Conservation (phyloP, 2,888 invertebrate genomes). For the Formica aserva region DNA sequence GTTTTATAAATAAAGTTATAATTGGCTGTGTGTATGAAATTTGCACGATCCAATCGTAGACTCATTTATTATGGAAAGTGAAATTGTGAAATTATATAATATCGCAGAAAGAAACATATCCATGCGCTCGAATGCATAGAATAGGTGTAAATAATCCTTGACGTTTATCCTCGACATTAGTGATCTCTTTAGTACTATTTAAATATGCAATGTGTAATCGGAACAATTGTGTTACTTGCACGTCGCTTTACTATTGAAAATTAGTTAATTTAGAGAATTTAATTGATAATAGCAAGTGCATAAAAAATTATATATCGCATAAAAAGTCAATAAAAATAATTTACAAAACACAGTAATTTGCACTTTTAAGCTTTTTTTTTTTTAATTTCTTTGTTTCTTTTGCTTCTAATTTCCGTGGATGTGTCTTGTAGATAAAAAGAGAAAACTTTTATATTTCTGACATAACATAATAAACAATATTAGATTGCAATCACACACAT, state of each 20-base stretch:
- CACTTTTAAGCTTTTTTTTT: background rate
- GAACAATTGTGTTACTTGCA: background rate
- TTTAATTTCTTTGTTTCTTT: background rate
- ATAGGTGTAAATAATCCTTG: slow-evolving; percentile 8
- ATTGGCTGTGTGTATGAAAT: background rate
- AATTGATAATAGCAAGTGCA: background rate
- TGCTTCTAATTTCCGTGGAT: background rate
- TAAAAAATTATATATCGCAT: background rate
- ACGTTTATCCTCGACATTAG: slow-evolving; percentile 40
- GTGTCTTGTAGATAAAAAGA: background rate
- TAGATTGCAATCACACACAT: background rate
- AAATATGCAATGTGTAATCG: background rate
- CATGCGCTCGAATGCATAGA: background rate
- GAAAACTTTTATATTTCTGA: background rate
- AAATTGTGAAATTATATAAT: slow-evolving; percentile 17
- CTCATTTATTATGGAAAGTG: slow-evolving; percentile 32
- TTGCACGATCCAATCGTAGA: slow-evolving; percentile 11
- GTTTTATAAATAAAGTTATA: background rate
- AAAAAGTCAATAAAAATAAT: background rate
- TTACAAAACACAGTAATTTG: background rate
- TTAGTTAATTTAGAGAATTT: background rate
- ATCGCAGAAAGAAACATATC: slow-evolving; percentile 14
- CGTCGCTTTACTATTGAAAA: background rate
- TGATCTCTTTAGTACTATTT: slow-evolving; percentile 15
- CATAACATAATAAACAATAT: slow-evolving; percentile 7